A percentile compares a stretch with the other conserved stretches of the same genome.
phyloP scores from a whole-genome alignment of 2,888 invertebrate genomes.

The Agrotis ipsilon region DNA sequence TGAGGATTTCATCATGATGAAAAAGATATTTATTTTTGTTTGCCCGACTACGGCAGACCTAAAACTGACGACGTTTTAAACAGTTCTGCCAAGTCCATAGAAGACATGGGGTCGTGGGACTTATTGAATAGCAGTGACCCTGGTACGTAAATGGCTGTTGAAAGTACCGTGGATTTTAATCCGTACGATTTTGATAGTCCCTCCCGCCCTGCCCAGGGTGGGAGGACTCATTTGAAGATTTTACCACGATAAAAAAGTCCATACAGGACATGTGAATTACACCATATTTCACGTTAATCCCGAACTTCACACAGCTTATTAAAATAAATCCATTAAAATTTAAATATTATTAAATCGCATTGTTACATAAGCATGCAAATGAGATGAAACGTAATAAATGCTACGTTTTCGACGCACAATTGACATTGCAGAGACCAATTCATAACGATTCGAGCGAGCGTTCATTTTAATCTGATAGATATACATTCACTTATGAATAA shows the following conservation, averaged over 20 bases:
- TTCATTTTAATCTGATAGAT: slow-evolving; percentile 46
- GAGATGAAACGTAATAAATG: slow-evolving; percentile 51
- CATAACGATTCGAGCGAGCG: slow-evolving; percentile 38
- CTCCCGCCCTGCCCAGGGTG: too few species aligned
- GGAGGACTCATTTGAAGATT: too few species aligned
- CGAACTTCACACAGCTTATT: slow-evolving; percentile 36
- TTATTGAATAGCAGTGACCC: too few species aligned
- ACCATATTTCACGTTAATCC: slow-evolving; percentile 33
- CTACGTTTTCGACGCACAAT: slow-evolving; percentile 41
- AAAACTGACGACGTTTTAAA: not conserved
- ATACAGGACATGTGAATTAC: slow-evolving; percentile 13
- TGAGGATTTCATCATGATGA: too few species aligned
- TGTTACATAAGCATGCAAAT: slow-evolving; percentile 50
- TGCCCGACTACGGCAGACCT: too few species aligned
- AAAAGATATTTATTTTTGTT: too few species aligned
- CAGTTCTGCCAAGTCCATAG: too few species aligned
- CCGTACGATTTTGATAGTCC: too few species aligned
- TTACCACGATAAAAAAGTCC: not conserved
- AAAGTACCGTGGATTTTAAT: too few species aligned
- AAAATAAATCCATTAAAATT: slow-evolving; percentile 54
- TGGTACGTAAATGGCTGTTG: too few species aligned
- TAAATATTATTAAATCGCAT: slow-evolving; percentile 51
- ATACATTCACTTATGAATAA: slow-evolving; percentile 30
- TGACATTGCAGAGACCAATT: slow-evolving; percentile 47
- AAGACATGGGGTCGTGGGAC: too few species aligned